phyloP scores from a whole-genome alignment of 2,113 vertebrate genomes.

The pig (Sus scrofa) region T2T-Sscrofa CM000813.6:23827001-23827500 shows the following conservation, averaged over 20 bases:
- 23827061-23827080: too few species aligned
- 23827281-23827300: not conserved
- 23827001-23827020: too few species aligned
- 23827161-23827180: not conserved
- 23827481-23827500: too few species aligned
- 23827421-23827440: too few species aligned
- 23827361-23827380: not conserved
- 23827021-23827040: too few species aligned
- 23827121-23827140: not conserved
- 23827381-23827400: too few species aligned
- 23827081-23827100: not conserved
- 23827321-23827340: not conserved
- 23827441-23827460: too few species aligned
- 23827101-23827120: not conserved
- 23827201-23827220: not conserved
- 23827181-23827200: not conserved
- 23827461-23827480: too few species aligned
- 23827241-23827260: not conserved
- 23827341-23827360: not conserved
- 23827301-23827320: not conserved
- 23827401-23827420: too few species aligned
- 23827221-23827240: slow-evolving; percentile 6
- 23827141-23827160: not conserved
- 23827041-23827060: not conserved
- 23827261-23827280: not conserved